These are phyloP conservation scores for Monopterus albus DNA, from an alignment of 2,113 vertebrate genomes.

Conservation along the genomic window DNA sequence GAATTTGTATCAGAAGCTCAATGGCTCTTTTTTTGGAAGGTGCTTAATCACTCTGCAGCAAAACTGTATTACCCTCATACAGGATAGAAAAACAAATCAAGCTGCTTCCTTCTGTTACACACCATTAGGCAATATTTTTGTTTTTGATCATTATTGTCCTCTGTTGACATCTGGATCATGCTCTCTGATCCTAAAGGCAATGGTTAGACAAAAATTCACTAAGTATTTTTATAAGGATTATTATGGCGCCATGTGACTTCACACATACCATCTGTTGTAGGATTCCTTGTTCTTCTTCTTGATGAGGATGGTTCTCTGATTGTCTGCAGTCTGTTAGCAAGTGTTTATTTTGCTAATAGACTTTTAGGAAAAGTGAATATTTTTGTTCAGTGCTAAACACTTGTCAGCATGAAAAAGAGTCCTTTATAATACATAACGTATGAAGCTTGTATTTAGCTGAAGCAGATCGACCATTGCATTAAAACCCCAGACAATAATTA, in stretches of 20 bases:
- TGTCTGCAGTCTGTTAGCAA: no score
- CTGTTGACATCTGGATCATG: background rate
- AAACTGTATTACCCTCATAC: constrained; percentile 9
- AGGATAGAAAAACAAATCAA: constrained; percentile 7
- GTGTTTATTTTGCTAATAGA: no score
- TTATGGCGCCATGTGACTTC: no score
- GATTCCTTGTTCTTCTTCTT: background rate
- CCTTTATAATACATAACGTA: constrained; percentile 3
- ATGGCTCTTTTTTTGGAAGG: constrained; percentile 37
- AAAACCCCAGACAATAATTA: constrained; percentile 28
- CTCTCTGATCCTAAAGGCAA: constrained; percentile 11
- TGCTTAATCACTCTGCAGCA: constrained; percentile 43
- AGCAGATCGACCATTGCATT: constrained; percentile 18
- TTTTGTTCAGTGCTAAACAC: background rate
- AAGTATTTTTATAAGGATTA: no score
- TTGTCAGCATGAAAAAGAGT: constrained; percentile 17
- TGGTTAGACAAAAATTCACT: no score
- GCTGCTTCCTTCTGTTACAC: constrained; percentile 33
- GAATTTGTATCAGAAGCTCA: constrained; percentile 59
- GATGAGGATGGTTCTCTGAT: background rate
- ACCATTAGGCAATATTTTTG: constrained; percentile 24
- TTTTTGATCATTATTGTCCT: constrained; percentile 26
- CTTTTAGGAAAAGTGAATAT: no score
- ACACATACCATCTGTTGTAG: background rate
- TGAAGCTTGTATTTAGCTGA: constrained; percentile 17